These are phyloP conservation scores for Papilio polytes DNA, from an alignment of 1,140 invertebrate genomes.

Conservation along the genomic window DNA sequence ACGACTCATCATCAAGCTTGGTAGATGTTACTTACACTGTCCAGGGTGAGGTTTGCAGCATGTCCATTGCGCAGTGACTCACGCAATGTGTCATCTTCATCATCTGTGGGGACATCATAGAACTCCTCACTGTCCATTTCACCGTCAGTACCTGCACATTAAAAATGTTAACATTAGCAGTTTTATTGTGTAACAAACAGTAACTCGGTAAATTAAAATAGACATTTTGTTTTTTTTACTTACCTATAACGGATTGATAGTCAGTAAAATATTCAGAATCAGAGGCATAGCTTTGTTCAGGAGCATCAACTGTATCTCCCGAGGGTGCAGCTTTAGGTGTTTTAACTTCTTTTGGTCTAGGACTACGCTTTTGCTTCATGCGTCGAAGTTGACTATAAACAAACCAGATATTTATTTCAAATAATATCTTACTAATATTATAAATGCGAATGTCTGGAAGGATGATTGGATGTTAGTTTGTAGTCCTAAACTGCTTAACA, in stretches of 20 bases:
- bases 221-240: constrained; percentile 10
- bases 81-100: constrained; percentile 80
- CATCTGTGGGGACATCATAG: constrained; percentile 78
- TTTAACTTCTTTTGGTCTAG: constrained; percentile 43
- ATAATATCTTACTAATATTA: too few species aligned
- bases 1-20: too few species aligned
- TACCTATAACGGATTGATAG: constrained; percentile 73
- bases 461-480: too few species aligned
- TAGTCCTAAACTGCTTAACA: too few species aligned
- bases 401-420: background rate
- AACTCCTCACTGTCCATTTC: constrained; percentile 82
- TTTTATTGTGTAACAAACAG: too few species aligned
- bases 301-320: constrained; percentile 53
- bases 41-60: constrained; percentile 28
- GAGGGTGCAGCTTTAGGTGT: constrained; percentile 47
- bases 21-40: constrained; percentile 42
- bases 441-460: too few species aligned
- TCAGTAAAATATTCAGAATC: constrained; percentile 79
- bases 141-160: constrained; percentile 67
- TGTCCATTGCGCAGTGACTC: constrained; percentile 59
- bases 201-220: background rate
- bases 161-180: background rate
- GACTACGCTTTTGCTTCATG: constrained; percentile 54
- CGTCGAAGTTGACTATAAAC: constrained; percentile 57
- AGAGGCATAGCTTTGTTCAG: constrained; percentile 63